Percentiles rank a stretch among this genome's conserved stretches.
Conservation (phyloP, 1,140 invertebrate species). For the Ceratosolen fusciceps region DNA sequence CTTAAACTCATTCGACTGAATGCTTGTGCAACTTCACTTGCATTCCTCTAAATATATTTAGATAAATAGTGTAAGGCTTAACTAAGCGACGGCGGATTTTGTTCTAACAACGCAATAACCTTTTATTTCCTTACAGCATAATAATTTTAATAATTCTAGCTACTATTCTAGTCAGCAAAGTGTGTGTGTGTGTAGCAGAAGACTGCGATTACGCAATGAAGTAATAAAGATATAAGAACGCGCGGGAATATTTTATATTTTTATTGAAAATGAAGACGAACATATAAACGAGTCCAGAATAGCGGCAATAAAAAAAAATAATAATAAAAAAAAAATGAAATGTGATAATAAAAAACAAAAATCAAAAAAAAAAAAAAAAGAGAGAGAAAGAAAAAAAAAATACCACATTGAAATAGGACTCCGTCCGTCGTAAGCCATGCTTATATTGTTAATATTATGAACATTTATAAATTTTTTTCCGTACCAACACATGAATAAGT, state of each 20-base stretch:
- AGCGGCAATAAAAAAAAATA: too few species aligned
- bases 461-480: too few species aligned
- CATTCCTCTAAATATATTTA: not conserved
- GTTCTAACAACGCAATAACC: conserved; percentile 1
- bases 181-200: not conserved
- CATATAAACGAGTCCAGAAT: not conserved
- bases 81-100: not conserved
- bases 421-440: too few species aligned
- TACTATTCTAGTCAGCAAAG: conserved; percentile 31
- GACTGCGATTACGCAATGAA: not conserved
- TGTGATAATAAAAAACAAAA: too few species aligned
- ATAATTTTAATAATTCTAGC: conserved; percentile 23
- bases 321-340: too few species aligned
- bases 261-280: not conserved
- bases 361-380: too few species aligned
- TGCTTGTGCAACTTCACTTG: not conserved
- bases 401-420: too few species aligned
- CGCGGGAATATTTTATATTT: conserved; percentile 2
- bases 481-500: too few species aligned
- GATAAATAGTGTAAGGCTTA: conserved; percentile 26
- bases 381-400: too few species aligned
- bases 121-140: conserved; percentile 29
- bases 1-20: not conserved
- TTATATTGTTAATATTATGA: too few species aligned
- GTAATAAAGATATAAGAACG: not conserved